Evolutionary conservation across 1,140 invertebrate genomes (phyloP), one percentile per base, ranked within the genome.

Genomic region (Drosophila ananassae): DNA sequence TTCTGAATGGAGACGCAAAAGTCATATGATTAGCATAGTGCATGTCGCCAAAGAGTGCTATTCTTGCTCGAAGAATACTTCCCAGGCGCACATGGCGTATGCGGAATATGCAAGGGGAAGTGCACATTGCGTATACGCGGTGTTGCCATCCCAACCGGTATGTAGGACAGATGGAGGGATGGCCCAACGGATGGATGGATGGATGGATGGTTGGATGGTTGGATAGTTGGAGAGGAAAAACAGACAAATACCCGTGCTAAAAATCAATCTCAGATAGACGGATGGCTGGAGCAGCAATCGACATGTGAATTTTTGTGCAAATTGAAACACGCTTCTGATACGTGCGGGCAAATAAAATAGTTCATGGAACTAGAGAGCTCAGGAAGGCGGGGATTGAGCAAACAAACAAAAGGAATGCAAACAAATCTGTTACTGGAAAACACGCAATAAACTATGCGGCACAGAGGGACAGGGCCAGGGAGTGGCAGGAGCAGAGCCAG

Each of bases 231-330:
- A 52, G 59, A 73, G 58, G 37, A 66, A 79, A 64, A 54, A 55
- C 46, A 63, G 73, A 76, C 73, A 67, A 68, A 64, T 44, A 67
- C 50, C 44, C 72, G 24, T 39, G 68, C 81, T 85, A 66, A 69
- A 87, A 85, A 85, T 85, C 82, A 85, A 87, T 85, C 82, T 77
- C 57, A 76, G 50, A 73, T 77, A 85, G 79, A 69, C 54, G 71
- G 80, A 61, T 48, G 61, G 48, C 55, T 56, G 64, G 73, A 76
- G 59, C 47, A 73, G 62, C 73, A 87, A 84, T 84, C 81, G 81
- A 85, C 81, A 84, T 84, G 80, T 62, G 73, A 80, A 80, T 74
- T 73, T 77, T 83, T 87, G 82, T 77, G 81, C 82, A 87, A 84
- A 84, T 87, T 84, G 81, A 84, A 84, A 81, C 81, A 87, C 82